Base-by-base conservation (phyloP, 2,888 invertebrate species). In the Pristionchus maxplancki region DNA sequence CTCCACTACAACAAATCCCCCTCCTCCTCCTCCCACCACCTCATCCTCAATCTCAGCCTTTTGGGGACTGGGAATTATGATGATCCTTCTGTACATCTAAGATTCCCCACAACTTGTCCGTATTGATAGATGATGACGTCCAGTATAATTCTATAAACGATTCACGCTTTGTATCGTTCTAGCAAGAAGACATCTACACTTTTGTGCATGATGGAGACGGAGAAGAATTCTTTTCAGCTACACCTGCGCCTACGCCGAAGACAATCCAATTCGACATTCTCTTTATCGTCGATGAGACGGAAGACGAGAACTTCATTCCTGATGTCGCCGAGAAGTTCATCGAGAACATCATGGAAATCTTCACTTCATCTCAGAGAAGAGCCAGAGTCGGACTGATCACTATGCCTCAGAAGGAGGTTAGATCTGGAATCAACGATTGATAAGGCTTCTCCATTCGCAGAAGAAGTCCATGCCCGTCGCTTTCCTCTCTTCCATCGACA, bases 301-400 rank as follows among this genome's bases (percentile, higher is more conserved):
- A 86, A 67, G 48, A 40, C 44, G 44, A 64, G 24, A 48, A 20
- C 4, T 86, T 86, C 85, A 31, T 84, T 28, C 58, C 34, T 20
- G 58, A 84, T 31, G 48, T 81, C 3, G 85, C 64, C 15, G 44
- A 67, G 40, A 31, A 44, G 9, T 86, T 86, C 44, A 86, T 86
- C 34, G 64, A 50, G 34, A 64, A 28, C 3, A 44, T 34, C 0
- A 64, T 86, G 64, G 28, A 37, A 15, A 86, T 86, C 0, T 86
- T n/a, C 85, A 67, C 67, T 24, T 0, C 48, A 20, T 48, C 40
- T 17, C 85, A 86, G 48, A 48, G 20, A 11, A 64, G n/a, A 67
- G 85, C 85, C 5, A 40, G 85, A 62, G 85, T 86, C 67, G 85
- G 85, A 86, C 44, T 86, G 64, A 86, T 86, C 48, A 86, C 85